These are phyloP conservation scores for Leptopilina clavipes DNA, from an alignment of 1,140 invertebrate species.

Conservation along the genomic window DNA sequence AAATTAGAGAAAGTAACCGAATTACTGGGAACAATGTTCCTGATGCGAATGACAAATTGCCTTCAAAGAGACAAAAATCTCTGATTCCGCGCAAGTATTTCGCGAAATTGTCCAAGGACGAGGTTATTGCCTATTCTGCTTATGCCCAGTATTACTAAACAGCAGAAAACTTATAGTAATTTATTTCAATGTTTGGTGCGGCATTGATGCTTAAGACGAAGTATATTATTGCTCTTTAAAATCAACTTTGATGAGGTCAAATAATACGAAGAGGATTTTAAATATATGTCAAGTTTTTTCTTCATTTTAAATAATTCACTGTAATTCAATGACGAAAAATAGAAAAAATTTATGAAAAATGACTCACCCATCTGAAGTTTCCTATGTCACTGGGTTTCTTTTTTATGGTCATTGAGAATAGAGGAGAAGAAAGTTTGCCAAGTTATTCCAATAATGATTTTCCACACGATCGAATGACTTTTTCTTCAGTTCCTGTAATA, in stretches of 20 bases:
- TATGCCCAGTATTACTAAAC: not conserved
- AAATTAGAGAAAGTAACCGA: not conserved
- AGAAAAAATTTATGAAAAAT: too few relatives aligned
- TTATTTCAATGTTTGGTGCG: not conserved
- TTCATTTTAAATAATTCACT: not conserved
- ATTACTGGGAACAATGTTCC: not conserved
- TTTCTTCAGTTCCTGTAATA: too few relatives aligned
- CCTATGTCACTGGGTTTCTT: too few relatives aligned
- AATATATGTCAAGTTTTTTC: not conserved
- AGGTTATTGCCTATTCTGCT: conserved; percentile 16
- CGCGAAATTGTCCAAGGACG: not conserved
- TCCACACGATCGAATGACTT: too few relatives aligned
- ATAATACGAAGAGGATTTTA: not conserved
- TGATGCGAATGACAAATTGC: not conserved
- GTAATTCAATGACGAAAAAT: too few relatives aligned
- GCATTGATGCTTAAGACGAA: not conserved
- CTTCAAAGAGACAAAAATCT: not conserved
- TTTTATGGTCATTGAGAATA: too few relatives aligned
- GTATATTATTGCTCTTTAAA: not conserved
- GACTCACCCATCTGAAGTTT: too few relatives aligned
- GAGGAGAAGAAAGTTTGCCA: too few relatives aligned
- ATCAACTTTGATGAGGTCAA: not conserved
- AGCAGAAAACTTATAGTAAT: conserved; percentile 3
- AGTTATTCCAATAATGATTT: too few relatives aligned
- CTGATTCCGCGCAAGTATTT: conserved; percentile 1